phyloP scores from a whole-genome alignment of 1,140 invertebrate genomes.

The Popillia japonica region DNA sequence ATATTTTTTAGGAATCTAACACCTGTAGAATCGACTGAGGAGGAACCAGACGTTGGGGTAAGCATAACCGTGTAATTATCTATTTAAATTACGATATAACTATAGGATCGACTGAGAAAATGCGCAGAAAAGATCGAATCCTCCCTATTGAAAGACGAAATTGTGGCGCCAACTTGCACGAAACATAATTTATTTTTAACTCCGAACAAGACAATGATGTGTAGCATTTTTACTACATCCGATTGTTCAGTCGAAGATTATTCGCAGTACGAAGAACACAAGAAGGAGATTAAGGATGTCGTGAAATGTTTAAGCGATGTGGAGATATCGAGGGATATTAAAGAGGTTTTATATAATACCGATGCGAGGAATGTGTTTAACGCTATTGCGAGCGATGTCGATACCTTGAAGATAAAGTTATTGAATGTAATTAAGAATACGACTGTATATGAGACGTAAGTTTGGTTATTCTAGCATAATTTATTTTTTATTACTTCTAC shows the following conservation, averaged over 20 bases:
- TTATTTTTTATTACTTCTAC: not conserved
- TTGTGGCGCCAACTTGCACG: not conserved
- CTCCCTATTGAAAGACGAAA: not conserved
- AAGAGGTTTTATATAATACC: not conserved
- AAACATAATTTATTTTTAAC: not conserved
- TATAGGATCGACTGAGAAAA: not conserved
- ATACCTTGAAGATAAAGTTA: not conserved
- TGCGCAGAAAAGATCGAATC: constrained; percentile 15
- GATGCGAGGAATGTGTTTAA: not conserved
- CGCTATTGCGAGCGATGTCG: not conserved
- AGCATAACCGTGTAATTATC: not conserved
- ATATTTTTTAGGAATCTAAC: constrained; percentile 7
- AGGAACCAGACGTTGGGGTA: not conserved
- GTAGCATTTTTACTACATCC: not conserved
- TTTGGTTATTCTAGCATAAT: not conserved
- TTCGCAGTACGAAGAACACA: not conserved
- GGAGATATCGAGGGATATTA: not conserved
- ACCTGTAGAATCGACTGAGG: not conserved
- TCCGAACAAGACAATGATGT: not conserved
- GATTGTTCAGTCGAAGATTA: not conserved
- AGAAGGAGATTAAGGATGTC: not conserved
- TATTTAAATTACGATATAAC: not conserved
- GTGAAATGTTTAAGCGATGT: not conserved
- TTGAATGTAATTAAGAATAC: not conserved
- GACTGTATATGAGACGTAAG: constrained; percentile 1